phyloP scores from a whole-genome alignment of 2,113 vertebrate genomes.

The Montifringilla adamsi region DNA sequence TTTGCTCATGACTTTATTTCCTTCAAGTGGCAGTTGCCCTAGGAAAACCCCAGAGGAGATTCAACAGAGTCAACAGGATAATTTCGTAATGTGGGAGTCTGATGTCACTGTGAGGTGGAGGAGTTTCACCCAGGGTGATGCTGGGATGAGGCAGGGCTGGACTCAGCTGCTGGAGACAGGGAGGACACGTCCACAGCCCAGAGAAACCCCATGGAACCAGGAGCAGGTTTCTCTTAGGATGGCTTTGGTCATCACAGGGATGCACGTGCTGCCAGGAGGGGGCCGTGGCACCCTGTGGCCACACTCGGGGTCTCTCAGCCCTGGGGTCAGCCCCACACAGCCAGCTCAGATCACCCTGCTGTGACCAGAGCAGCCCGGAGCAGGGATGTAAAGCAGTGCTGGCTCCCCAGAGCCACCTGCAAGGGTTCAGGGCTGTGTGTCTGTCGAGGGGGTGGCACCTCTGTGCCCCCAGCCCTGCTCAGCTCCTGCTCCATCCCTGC shows the following conservation, averaged over 20 bases:
- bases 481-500: not conserved
- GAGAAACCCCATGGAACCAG: not conserved
- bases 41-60: not conserved
- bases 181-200: not conserved
- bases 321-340: rapidly evolving
- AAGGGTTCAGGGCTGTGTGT: not conserved
- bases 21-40: not conserved
- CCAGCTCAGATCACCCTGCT: rapidly evolving
- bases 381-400: rapidly evolving
- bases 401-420: not conserved
- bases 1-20: constrained; percentile 11
- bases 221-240: not conserved
- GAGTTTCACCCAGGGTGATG: constrained; percentile 7
- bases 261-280: not conserved
- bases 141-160: not conserved
- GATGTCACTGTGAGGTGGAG: constrained; percentile 6
- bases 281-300: rapidly evolving
- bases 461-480: not conserved
- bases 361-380: not conserved
- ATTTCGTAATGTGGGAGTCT: constrained; percentile 29
- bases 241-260: rapidly evolving
- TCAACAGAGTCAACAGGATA: not conserved
- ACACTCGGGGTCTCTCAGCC: rapidly evolving
- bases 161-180: not conserved
- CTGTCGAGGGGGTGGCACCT: not conserved